Evolutionary conservation across 2,888 invertebrate species (phyloP), one percentile per base, ranked within the genome.

Genomic region (Zelleria hepariella): DNA sequence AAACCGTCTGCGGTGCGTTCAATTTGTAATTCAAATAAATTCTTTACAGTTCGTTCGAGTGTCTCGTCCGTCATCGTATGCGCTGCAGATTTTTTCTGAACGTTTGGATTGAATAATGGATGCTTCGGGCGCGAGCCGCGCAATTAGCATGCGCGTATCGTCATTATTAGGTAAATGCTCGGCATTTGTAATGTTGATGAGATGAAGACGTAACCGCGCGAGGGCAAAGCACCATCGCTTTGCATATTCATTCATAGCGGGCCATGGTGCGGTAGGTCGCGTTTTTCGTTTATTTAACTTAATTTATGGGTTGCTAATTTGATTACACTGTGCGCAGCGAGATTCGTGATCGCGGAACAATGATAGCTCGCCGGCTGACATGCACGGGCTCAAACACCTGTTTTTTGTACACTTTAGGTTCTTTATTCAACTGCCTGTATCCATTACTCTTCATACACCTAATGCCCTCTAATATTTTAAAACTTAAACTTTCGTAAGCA

Each of bases 11-110:
- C 72, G 74, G 77, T 78, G 74, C 70, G 75, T 82, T 77, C 80
- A 78, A 86, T 86, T 86, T 86, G 86, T 82, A 82, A 86, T 88
- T 86, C 85, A 85, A 86, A 86, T 86, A 86, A 81, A 84, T 83
- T 62, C 62, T 58, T 64, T 64, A 75, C 79, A 79, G 80, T 77
- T 77, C 77, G 76, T 75, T 67, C 61, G 66, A 69, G 75, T 76
- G 78, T 80, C 77, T 84, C 79, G 82, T 82, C 80, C 77, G 78
- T 73, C 32, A 42, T 42, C 15, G 15, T 15, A 42, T 3, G 15
- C 15, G 77, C 67, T 51, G 51, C 74, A 76, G 76, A 76, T 80
- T 80, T 82, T 78, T 79, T 60, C 75, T 42, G 32, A 42, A 68
- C 69, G 72, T 68, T 70, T 76, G 32, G 32, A 42, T 75, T 74